Conservation (phyloP, 2,888 invertebrate genomes). For the Lydus trimaculatus region DNA sequence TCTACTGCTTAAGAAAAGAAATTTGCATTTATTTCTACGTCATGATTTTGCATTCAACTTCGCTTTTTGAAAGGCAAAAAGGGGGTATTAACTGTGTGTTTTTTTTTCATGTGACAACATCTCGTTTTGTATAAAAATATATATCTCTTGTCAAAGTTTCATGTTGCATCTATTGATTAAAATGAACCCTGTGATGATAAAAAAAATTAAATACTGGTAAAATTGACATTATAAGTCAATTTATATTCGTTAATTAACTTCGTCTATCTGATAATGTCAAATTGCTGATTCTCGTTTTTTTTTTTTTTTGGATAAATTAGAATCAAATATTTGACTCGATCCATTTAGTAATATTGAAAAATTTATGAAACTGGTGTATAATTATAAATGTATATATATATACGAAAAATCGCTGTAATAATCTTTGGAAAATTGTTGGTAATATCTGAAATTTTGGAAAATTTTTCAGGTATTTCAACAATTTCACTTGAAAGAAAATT, state of each 20-base stretch:
- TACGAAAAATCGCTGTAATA: conserved; percentile 45
- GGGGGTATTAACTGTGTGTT: background rate
- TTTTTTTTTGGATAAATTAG: background rate
- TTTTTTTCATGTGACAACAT: conserved; percentile 3
- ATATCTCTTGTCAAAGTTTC: conserved; percentile 27
- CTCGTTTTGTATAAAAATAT: conserved; percentile 11
- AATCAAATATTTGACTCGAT: background rate
- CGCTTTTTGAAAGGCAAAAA: background rate
- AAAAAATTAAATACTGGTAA: conserved; percentile 34
- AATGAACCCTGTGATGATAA: conserved; percentile 56
- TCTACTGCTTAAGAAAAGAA: conserved; percentile 24
- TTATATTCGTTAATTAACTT: conserved; percentile 26
- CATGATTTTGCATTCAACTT: conserved; percentile 2
- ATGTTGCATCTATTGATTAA: conserved; percentile 40
- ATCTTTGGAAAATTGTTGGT: conserved; percentile 2
- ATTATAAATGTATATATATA: conserved; percentile 41
- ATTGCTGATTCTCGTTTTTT: conserved; percentile 34
- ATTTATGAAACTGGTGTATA: background rate
- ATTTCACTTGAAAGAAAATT: conserved; percentile 41
- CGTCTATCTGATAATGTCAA: conserved; percentile 31
- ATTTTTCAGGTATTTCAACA: conserved; percentile 22
- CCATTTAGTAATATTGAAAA: background rate
- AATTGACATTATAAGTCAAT: conserved; percentile 30
- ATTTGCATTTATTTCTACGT: conserved; percentile 29
- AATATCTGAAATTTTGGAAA: conserved; percentile 16